Evolutionary conservation across 2,797 vertebrate species (phyloP).

Genomic region (Scolopax rusticola): DNA sequence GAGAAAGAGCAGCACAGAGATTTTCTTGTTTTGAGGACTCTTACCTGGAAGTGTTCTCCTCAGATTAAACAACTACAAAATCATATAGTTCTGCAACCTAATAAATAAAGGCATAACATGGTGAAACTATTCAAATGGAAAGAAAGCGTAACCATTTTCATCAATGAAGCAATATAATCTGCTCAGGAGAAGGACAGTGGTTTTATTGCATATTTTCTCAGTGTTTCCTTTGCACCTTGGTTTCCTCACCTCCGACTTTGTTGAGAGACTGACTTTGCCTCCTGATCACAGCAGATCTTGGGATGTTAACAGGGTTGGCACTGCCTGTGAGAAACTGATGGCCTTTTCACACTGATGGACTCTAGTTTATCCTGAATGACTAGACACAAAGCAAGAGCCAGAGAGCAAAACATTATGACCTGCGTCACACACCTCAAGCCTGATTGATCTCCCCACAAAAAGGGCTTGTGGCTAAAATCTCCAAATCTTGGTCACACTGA

Average conservation of each 20-base stretch:
- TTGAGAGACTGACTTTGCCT: background rate
- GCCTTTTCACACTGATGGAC: background rate
- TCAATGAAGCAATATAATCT: background rate
- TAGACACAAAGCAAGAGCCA: background rate
- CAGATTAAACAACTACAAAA: background rate
- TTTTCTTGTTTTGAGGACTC: background rate
- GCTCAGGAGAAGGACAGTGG: background rate
- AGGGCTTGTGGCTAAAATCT: background rate
- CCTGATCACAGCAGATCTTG: background rate
- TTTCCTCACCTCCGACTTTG: background rate
- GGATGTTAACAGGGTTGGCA: background rate
- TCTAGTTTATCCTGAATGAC: background rate
- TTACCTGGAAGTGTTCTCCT: background rate
- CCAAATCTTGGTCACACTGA: background rate
- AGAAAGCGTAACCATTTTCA: background rate
- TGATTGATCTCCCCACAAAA: background rate
- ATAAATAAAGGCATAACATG: background rate
- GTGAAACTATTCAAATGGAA: background rate
- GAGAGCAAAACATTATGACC: background rate
- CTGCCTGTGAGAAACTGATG: background rate
- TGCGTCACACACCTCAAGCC: background rate
- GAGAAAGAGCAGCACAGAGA: background rate
- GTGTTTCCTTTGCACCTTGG: background rate
- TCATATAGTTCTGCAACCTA: background rate
- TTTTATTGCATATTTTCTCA: background rate